Conservation (phyloP, 2,888 invertebrate species). For the Plebejus argus region DNA sequence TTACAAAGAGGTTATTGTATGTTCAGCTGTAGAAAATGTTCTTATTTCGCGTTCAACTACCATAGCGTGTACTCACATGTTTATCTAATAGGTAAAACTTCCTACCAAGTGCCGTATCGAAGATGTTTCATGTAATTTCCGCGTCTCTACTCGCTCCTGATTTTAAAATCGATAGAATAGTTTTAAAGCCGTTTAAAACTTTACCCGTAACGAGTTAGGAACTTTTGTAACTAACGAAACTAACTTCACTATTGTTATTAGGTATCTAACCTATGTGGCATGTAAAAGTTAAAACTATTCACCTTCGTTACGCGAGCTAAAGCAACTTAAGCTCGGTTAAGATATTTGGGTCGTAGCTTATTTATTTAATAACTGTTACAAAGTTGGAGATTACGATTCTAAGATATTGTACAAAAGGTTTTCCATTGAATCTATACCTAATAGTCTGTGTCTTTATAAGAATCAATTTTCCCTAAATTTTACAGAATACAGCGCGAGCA, state of each 20-base stretch:
- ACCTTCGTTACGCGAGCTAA: background rate
- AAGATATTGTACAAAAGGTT: too few species aligned
- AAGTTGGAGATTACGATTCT: too few species aligned
- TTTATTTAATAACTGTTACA: too few species aligned
- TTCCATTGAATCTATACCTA: too few species aligned
- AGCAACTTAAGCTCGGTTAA: too few species aligned
- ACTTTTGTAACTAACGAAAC: background rate
- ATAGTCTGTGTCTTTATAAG: too few species aligned
- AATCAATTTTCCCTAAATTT: too few species aligned
- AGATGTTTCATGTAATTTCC: background rate
- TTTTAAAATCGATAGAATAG: constrained; percentile 31
- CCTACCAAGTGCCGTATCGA: background rate
- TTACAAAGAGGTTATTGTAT: too few species aligned
- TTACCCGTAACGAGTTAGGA: constrained; percentile 17
- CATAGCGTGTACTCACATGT: background rate
- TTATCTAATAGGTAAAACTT: background rate
- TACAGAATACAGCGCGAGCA: too few species aligned
- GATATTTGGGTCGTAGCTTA: too few species aligned
- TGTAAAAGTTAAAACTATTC: constrained; percentile 6
- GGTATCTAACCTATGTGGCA: background rate
- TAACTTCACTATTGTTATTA: background rate
- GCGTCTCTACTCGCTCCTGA: background rate
- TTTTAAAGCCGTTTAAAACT: constrained; percentile 29
- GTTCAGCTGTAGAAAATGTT: background rate
- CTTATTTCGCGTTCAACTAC: background rate